Evolutionary conservation across 1,140 invertebrate genomes (phyloP).

Genomic region (Schmidtea mediterranea): DNA sequence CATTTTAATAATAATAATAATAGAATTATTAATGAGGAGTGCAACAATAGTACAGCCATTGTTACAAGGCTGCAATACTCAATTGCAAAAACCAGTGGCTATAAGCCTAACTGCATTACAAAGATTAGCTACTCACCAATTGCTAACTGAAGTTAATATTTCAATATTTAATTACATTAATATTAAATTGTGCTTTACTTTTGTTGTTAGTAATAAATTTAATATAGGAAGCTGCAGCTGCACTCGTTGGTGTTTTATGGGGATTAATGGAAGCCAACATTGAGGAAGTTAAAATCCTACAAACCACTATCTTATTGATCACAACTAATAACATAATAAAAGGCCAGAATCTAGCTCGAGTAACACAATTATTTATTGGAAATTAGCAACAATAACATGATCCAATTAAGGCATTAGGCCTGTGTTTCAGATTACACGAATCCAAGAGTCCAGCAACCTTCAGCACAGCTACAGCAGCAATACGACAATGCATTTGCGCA

Average conservation of each 20-base stretch:
- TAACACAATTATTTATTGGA: too few relatives aligned
- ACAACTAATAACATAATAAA: slow-evolving; percentile 74
- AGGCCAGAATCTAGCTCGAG: slow-evolving; percentile 52
- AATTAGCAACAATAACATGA: too few relatives aligned
- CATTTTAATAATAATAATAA: background rate
- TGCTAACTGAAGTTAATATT: slow-evolving; percentile 30
- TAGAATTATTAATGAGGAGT: slow-evolving; percentile 29
- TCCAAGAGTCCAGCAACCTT: slow-evolving; percentile 69
- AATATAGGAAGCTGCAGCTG: background rate
- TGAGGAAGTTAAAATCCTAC: slow-evolving; percentile 79
- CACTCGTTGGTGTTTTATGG: slow-evolving; percentile 62
- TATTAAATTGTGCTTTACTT: background rate
- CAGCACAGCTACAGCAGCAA: slow-evolving; percentile 82
- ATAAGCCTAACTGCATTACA: slow-evolving; percentile 63
- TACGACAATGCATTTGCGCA: slow-evolving; percentile 70
- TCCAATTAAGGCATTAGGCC: slow-evolving; percentile 54
- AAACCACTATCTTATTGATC: slow-evolving; percentile 68
- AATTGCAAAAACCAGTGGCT: slow-evolving; percentile 77
- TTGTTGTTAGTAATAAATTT: background rate
- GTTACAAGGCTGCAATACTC: slow-evolving; percentile 85
- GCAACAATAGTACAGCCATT: slow-evolving; percentile 69
- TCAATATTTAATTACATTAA: background rate
- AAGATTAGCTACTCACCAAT: slow-evolving; percentile 32
- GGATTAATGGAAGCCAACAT: slow-evolving; percentile 62
- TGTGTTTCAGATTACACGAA: slow-evolving; percentile 78